Percentiles rank a stretch among this genome's conserved stretches.
Conservation (phyloP, 35 echinoderm and acorn worm species). For the Heliocidaris erythrogramma region DNA sequence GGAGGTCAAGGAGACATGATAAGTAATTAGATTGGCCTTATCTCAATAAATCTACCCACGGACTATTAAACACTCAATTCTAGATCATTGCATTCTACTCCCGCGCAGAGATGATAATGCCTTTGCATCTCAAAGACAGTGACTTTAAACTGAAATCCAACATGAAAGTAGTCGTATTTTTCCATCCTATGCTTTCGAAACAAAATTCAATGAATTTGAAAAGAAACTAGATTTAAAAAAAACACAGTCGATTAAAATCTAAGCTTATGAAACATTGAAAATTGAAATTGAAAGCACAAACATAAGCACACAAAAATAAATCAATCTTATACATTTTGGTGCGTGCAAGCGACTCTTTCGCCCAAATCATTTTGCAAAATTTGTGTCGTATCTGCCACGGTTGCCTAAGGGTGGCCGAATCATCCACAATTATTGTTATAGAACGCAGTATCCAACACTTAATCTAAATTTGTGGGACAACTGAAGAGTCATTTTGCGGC, state of each 20-base stretch:
- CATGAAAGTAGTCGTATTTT: no score
- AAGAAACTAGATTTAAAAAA: no score
- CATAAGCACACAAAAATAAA: not conserved
- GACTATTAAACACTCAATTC: not conserved
- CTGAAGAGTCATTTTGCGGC: not conserved
- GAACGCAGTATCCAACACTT: not conserved
- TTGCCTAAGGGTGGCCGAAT: not conserved
- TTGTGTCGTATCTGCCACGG: not conserved
- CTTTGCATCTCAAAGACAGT: not conserved
- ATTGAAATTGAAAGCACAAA: not conserved
- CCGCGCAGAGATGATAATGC: not conserved
- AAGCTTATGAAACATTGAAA: not conserved
- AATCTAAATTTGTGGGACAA: not conserved
- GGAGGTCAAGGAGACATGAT: not conserved
- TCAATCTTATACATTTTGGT: no score
- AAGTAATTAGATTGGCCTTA: not conserved
- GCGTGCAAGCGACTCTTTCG: not conserved
- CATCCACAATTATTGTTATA: not conserved
- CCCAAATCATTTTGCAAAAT: not conserved
- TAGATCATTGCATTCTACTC: not conserved
- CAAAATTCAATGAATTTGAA: no score
- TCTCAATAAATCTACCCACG: not conserved
- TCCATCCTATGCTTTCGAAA: no score
- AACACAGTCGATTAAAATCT: no score
- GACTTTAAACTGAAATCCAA: no score